Percentiles rank a stretch among this genome's conserved stretches.
Evolutionary conservation across 1,140 invertebrate genomes (phyloP).

Genomic region (Sinonovacula constricta): DNA sequence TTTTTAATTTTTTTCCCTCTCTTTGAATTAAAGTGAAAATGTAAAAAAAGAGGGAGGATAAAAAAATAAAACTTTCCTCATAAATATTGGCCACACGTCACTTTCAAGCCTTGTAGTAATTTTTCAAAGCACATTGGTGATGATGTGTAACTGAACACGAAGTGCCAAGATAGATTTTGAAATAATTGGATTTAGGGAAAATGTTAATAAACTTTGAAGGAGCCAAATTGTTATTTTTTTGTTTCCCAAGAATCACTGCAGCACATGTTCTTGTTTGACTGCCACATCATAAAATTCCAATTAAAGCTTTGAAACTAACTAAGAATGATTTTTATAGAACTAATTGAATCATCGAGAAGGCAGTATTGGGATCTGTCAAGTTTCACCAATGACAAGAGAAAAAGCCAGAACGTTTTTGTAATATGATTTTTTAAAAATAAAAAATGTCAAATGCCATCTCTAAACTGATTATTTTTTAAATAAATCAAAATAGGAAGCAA

Average conservation of each 20-base stretch:
- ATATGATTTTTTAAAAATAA: no score
- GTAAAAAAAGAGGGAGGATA: no score
- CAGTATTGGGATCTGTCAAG: no score
- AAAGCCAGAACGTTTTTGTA: no score
- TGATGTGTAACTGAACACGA: neutral
- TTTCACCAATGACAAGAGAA: no score
- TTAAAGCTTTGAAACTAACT: neutral
- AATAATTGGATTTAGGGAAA: neutral
- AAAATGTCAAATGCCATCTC: no score
- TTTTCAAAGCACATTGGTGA: conserved; percentile 22
- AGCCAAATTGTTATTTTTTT: neutral
- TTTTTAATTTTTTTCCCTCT: neutral
- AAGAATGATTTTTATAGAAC: neutral
- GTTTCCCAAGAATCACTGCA: neutral
- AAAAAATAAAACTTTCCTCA: no score
- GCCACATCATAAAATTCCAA: neutral
- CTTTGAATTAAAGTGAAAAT: no score
- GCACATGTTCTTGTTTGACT: neutral
- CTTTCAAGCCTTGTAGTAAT: conserved; percentile 12
- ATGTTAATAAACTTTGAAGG: neutral
- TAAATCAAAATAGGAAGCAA: no score
- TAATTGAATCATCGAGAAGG: neutral
- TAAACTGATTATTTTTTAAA: no score
- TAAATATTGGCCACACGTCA: conserved; percentile 31
- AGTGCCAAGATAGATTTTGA: neutral